These are phyloP conservation scores for Drosophila greeni DNA, from an alignment of 2,888 invertebrate species.

Conservation along the genomic window DNA sequence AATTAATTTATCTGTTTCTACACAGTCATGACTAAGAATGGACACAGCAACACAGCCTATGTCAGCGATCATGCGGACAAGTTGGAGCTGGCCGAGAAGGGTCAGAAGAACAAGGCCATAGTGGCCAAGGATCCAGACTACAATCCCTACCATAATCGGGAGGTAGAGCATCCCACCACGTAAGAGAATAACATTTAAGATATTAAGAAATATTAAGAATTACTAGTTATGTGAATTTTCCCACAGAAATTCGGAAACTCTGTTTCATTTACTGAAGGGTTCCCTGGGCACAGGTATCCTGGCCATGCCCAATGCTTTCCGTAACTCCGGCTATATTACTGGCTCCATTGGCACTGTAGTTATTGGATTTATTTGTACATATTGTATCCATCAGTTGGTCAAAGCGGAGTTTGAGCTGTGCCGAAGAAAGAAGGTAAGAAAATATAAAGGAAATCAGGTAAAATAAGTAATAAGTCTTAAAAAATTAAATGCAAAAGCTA, in stretches of 20 bases:
- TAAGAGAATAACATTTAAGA: constrained; percentile 78
- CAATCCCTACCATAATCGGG: constrained; percentile 85
- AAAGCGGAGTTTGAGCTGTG: constrained; percentile 82
- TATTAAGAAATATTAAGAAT: neutral
- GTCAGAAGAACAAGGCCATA: constrained; percentile 58
- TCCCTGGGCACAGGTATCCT: constrained; percentile 96
- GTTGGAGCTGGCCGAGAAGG: constrained; percentile 77
- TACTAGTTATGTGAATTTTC: neutral
- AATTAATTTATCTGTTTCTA: neutral
- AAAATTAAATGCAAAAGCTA: neutral
- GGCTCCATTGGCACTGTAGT: constrained; percentile 89
- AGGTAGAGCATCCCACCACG: constrained; percentile 85
- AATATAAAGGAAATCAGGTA: neutral
- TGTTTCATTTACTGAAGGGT: constrained; percentile 94
- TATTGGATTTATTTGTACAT: constrained; percentile 93
- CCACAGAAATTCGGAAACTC: constrained; percentile 89
- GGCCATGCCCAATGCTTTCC: constrained; percentile 88
- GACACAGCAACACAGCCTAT: constrained; percentile 77
- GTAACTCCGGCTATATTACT: constrained; percentile 82
- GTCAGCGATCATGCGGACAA: constrained; percentile 75
- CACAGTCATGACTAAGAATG: constrained; percentile 76
- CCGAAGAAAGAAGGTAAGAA: constrained; percentile 79
- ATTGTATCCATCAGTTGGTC: constrained; percentile 93
- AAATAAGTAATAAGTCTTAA: neutral
- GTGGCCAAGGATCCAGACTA: constrained; percentile 79